A percentile compares a stretch with the other conserved stretches of the same genome.
Conservation (phyloP, 2,113 vertebrate genomes). For the Serinus canaria region DNA sequence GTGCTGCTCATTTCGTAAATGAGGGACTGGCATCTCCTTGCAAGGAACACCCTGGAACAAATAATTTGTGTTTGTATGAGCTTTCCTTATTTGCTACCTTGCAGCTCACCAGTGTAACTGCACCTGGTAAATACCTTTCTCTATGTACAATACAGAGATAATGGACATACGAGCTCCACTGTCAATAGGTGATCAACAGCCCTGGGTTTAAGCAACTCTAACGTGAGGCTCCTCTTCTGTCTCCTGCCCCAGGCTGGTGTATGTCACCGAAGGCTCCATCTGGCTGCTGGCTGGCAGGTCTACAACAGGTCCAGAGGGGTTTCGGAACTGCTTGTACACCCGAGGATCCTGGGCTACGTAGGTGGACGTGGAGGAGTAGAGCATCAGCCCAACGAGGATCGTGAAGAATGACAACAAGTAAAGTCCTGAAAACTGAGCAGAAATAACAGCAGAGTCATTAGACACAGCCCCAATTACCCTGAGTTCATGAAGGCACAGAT, state of each 20-base stretch:
- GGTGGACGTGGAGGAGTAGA: conserved; percentile 90
- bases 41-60: conserved; percentile 34
- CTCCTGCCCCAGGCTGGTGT: conserved; percentile 89
- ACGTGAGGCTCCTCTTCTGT: conserved; percentile 86
- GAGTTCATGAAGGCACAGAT: not conserved
- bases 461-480: not conserved
- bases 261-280: conserved; percentile 90
- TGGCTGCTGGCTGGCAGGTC: conserved; percentile 76
- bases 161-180: conserved; percentile 63
- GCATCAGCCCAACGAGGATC: conserved; percentile 87
- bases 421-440: conserved; percentile 91
- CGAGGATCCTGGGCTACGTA: conserved; percentile 92
- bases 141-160: conserved; percentile 79
- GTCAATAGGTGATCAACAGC: conserved; percentile 49
- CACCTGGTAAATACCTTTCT: conserved; percentile 82
- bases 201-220: conserved; percentile 77
- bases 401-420: conserved; percentile 92
- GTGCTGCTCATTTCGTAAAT: not conserved
- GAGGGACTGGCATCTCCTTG: conserved; percentile 46
- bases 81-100: conserved; percentile 78
- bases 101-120: conserved; percentile 67
- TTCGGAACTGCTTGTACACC: conserved; percentile 95
- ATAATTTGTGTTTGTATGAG: conserved; percentile 46
- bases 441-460: conserved; percentile 6
- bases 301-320: conserved; percentile 80